Evolutionary conservation across 92 coral and sea anemone genomes (phyloP).

Genomic region (Parazoanthus swiftii): DNA sequence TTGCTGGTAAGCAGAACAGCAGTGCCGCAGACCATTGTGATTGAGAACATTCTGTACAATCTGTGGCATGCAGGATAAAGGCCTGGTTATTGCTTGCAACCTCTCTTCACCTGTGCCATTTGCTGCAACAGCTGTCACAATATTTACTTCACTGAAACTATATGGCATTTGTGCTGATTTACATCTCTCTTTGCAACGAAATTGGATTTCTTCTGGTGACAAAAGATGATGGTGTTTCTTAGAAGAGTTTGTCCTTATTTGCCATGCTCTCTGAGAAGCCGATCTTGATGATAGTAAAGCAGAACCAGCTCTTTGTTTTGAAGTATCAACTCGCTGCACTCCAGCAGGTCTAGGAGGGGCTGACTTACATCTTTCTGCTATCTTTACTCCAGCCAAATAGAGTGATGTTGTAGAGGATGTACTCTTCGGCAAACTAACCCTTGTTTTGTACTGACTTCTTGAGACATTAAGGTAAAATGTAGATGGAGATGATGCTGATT

Average conservation of each 20-base stretch:
- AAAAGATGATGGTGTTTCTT: slow-evolving; percentile 67
- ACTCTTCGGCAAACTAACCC: not conserved
- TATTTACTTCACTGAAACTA: slow-evolving; percentile 71
- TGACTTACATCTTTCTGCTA: slow-evolving; percentile 67
- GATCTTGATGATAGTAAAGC: slow-evolving; percentile 42
- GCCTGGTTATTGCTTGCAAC: slow-evolving; percentile 76
- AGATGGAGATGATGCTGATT: slow-evolving; percentile 17
- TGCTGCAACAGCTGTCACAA: slow-evolving; percentile 64
- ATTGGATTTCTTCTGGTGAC: slow-evolving; percentile 69
- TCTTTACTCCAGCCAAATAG: slow-evolving; percentile 56
- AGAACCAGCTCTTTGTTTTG: slow-evolving; percentile 48
- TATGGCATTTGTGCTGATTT: slow-evolving; percentile 90
- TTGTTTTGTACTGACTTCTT: slow-evolving; percentile 25
- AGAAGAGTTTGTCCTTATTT: slow-evolving; percentile 70
- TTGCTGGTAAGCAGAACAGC: slow-evolving; percentile 82
- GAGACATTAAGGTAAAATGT: not conserved
- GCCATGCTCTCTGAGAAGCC: slow-evolving; percentile 88
- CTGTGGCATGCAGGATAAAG: slow-evolving; percentile 86
- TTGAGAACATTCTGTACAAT: slow-evolving; percentile 82
- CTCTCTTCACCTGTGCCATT: slow-evolving; percentile 69
- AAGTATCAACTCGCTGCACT: slow-evolving; percentile 56
- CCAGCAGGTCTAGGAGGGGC: slow-evolving; percentile 69
- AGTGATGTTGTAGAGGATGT: slow-evolving; percentile 61
- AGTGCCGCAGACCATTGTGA: slow-evolving; percentile 80
- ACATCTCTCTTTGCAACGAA: slow-evolving; percentile 65